Percentiles rank a stretch among this genome's conserved stretches.
phyloP scores from a whole-genome alignment of 2,888 invertebrate species.

The Artemia sp. region DNA sequence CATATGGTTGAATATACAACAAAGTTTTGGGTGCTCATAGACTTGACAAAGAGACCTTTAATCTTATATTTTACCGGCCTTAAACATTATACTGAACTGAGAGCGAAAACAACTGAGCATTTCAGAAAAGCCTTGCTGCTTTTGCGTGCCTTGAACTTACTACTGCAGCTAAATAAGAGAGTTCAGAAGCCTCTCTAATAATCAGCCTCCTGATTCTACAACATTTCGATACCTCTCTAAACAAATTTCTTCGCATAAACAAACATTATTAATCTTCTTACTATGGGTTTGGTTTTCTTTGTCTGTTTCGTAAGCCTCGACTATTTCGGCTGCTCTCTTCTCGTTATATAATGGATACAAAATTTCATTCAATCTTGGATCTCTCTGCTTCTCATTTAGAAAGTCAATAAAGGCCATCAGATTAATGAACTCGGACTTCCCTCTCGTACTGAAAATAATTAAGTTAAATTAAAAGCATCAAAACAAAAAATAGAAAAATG shows the following conservation, averaged over 20 bases:
- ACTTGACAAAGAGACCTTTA: too few species aligned
- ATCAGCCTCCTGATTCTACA: too few species aligned
- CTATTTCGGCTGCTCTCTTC: constrained; percentile 77
- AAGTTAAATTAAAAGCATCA: constrained; percentile 13
- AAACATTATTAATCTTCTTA: constrained; percentile 32
- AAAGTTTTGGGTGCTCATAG: too few species aligned
- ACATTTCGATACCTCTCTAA: constrained; percentile 8
- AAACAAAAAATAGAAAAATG: too few species aligned
- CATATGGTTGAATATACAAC: too few species aligned
- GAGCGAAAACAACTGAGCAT: too few species aligned
- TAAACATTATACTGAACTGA: too few species aligned
- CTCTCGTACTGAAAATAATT: constrained; percentile 53
- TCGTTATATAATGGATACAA: constrained; percentile 91
- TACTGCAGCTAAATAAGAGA: too few species aligned
- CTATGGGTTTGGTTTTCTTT: constrained; percentile 53
- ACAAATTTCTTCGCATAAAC: not conserved
- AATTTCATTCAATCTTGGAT: constrained; percentile 95
- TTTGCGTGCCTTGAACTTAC: too few species aligned
- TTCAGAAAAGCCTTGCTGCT: too few species aligned
- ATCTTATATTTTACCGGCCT: too few species aligned
- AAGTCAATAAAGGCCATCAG: constrained; percentile 76
- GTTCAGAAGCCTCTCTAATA: too few species aligned
- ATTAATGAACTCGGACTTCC: constrained; percentile 69
- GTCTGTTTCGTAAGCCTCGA: constrained; percentile 75
- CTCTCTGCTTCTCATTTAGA: constrained; percentile 90